Evolutionary conservation across 2,888 invertebrate species (phyloP).

Genomic region (Perdita meconis): DNA sequence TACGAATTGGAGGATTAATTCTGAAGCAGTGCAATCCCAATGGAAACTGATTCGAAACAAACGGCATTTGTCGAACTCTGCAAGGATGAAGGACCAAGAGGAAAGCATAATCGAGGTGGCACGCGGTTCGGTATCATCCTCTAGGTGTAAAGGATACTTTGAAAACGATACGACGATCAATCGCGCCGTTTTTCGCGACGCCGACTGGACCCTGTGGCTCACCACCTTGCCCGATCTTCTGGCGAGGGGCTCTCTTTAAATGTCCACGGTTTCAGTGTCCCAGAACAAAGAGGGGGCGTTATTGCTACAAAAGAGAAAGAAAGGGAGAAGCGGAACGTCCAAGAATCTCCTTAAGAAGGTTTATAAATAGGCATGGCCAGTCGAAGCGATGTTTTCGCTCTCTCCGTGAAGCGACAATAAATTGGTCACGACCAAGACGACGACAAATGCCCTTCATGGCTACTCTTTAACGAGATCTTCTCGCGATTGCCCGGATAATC

Average conservation of each 20-base stretch:
- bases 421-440: constrained; percentile 58
- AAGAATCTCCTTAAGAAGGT: constrained; percentile 63
- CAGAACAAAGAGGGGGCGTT: constrained; percentile 29
- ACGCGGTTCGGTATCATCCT: not conserved
- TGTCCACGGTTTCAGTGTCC: constrained; percentile 44
- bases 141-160: constrained; percentile 49
- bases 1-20: too few relatives aligned
- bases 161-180: constrained; percentile 60
- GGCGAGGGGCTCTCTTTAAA: constrained; percentile 43
- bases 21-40: too few relatives aligned
- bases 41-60: not conserved
- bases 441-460: constrained; percentile 42
- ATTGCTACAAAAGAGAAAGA: constrained; percentile 40
- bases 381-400: constrained; percentile 64
- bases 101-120: not conserved
- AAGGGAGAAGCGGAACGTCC: constrained; percentile 47
- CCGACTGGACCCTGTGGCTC: constrained; percentile 3
- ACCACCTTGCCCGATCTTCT: constrained; percentile 27
- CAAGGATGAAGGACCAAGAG: too few relatives aligned
- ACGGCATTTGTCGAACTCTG: not conserved
- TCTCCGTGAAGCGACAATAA: constrained; percentile 65
- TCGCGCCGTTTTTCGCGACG: constrained; percentile 39
- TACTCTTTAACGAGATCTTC: constrained; percentile 36
- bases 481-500: constrained; percentile 9
- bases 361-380: constrained; percentile 64